Evolutionary conservation across 2,888 invertebrate genomes (phyloP), one percentile per base, ranked within the genome.

Genomic region (Tuberolachnus salignus): DNA sequence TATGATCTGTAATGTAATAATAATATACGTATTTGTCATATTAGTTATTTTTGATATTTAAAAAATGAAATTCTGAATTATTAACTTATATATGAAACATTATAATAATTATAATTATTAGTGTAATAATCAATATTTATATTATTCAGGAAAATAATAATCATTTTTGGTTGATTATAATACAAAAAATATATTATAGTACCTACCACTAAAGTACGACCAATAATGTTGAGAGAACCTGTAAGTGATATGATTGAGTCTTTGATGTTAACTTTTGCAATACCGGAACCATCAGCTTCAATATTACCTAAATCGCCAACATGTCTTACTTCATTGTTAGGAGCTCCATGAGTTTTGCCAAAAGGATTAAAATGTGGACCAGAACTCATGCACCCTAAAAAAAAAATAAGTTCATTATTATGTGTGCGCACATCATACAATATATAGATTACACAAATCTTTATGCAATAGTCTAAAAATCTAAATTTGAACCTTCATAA

Each of bases 321-420:
- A 85, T 98, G 97, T 81, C 97, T 91, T 6, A 88, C 87, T 0
- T 84, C 84, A 81, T 92, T 90, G 34, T 86, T 86, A 0, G 97
- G 97, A 0, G 89, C 93, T 16, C 95, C 98, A 84, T 98, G 98
- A 0, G 92, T 92, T 83, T 89, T 89, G 83, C 90, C 90, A 67
- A 86, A 83, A 0, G 97, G 97, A 87, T 98, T 98, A 87, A 94
- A 98, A 87, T 98, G 98, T 0, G 94, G 88, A 0, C 97, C 98
- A 51, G 97, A 95, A 55, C 95, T 95, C n/a, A 92, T 94, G 86
- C 98, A 98, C 85, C 94, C 84, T 84, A 51, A 57, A 73, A 63
- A 11, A 63, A 16, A 51, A 63, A 4, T 34, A 34, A 34, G 34
- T 34, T 34, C 3, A 34, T 34, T 34, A 6, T 4, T 34, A 34